Conservation (phyloP, 2,888 invertebrate species). For the Coelinius sp. region DNA sequence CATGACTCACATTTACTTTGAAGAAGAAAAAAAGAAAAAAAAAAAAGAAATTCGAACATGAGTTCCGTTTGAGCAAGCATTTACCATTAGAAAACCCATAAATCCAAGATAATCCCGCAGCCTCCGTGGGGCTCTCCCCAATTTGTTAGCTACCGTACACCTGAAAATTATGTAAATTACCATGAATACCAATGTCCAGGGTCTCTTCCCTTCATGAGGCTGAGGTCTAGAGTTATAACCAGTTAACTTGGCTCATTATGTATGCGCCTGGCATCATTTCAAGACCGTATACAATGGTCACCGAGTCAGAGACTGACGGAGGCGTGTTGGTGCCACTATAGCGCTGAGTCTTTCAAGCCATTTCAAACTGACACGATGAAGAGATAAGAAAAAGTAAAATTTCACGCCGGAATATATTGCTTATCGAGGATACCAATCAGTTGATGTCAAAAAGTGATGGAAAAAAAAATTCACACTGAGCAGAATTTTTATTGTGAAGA, state of each 20-base stretch:
- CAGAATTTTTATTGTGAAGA: neutral
- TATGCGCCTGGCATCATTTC: slow-evolving; percentile 50
- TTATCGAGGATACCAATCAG: neutral
- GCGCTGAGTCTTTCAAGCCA: neutral
- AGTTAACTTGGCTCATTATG: slow-evolving; percentile 43
- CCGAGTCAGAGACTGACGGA: slow-evolving; percentile 10
- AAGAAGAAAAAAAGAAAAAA: neutral
- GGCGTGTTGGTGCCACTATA: neutral
- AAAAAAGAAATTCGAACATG: neutral
- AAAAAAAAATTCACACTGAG: neutral
- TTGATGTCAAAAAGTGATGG: neutral
- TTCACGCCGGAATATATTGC: neutral
- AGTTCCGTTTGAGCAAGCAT: neutral
- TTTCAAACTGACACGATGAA: neutral
- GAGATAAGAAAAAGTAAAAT: slow-evolving; percentile 12
- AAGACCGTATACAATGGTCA: slow-evolving; percentile 45
- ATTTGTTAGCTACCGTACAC: neutral
- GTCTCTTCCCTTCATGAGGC: slow-evolving; percentile 5
- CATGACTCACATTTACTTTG: neutral
- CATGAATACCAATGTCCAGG: neutral
- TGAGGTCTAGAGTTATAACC: slow-evolving; percentile 6
- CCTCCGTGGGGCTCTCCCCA: neutral
- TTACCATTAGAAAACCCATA: neutral
- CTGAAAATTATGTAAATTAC: slow-evolving; percentile 1
- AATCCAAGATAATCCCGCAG: neutral